Base-by-base conservation (phyloP, 2,888 invertebrate genomes). In the Macrophya annulata region DNA sequence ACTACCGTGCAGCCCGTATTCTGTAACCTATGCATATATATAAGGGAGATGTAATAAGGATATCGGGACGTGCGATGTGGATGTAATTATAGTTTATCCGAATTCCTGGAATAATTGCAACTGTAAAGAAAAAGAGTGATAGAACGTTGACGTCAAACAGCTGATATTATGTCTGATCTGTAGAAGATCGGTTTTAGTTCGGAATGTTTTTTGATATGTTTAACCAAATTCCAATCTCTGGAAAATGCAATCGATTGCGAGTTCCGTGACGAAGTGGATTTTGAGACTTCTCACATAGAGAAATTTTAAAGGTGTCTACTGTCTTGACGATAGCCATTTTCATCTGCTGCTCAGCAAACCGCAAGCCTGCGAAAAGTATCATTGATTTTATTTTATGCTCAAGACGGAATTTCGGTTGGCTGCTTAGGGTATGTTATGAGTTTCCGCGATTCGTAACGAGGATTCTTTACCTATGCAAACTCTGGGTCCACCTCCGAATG, bases 281-380 rank as follows among this genome's bases (percentile, higher is more conserved):
- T 12, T 82, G 84, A 0, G 88, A 87, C 65, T 76, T 87, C 31
- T 72, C 59, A 45, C 85, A 86, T 12, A 86, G 84, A 31, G 84
- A 84, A 68, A 91, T 88, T 15, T 85, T 85, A 83, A 88, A 90
- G n/a, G 89, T 88, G 21, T 87, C 86, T 37, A 91, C 82, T n/a
- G 90, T 76, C 21, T 87, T 83, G 10, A 87, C 88, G 45, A 90
- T 81, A 12, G 89, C 90, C 51, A 89, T 87, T 87, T 90, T 90
- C 45, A 88, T 87, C 84, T 90, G 90, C 86, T 90, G 88, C 62
- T 88, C 86, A 2, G 90, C 91, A 84, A 90, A 91, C n/a, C 91
- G 86, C 87, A 88, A 87, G 15, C 90, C 91, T 91, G 87, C 9
- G 86, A 88, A 59, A 62, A 62, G 25, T 25, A 10, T 25, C 62